Evolutionary conservation across 2,888 invertebrate species (phyloP), one percentile per base, ranked within the genome.

Genomic region (Amphimallon solstitiale): DNA sequence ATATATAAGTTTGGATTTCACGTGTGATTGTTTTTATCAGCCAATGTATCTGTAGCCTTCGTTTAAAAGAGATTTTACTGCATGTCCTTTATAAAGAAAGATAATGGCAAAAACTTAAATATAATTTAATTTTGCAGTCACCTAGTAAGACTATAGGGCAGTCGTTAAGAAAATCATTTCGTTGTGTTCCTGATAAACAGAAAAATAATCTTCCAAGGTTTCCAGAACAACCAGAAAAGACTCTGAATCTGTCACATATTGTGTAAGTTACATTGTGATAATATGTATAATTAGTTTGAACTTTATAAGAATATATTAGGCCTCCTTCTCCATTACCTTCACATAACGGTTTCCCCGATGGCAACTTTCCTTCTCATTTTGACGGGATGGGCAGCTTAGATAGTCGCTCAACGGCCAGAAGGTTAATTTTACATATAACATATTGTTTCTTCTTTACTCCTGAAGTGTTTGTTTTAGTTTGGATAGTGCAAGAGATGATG

Each of bases 141-240:
- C 96, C 97, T 15, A 96, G 95, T 77, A 97, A 97, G 85, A 97
- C 98, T 84, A 93, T 94, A 75, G 95, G 98, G 40, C 97, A 97
- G 83, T 96, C 97, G 34, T 86, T 98, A 68, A 90, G 97, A 77
- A 98, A 98, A 84, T 97, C 97, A 75, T 95, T 98, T 84, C 93
- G 97, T 76, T 98, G 98, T 84, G 95, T 97, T 73, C 98, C 98
- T 62, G 94, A 94, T 80, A 93, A 95, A 76, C 90, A 91, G 74
- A 90, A 92, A 75, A 87, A 87, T 76, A 89, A 87, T 77, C 86
- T 95, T 78, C 95, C 96, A 72, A 88, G 93, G 74, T 97, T 96
- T 85, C 96, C 95, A 14, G 96, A 96, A 80, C 93, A 92, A 78
- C 96, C 96, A 0, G 97, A 97, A 82, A 92, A 96, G 80, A 95